Evolutionary conservation across 2,113 vertebrate species (phyloP), one percentile per base, ranked within the genome.

Genomic region (Sterrhoptilus dennistouni): DNA sequence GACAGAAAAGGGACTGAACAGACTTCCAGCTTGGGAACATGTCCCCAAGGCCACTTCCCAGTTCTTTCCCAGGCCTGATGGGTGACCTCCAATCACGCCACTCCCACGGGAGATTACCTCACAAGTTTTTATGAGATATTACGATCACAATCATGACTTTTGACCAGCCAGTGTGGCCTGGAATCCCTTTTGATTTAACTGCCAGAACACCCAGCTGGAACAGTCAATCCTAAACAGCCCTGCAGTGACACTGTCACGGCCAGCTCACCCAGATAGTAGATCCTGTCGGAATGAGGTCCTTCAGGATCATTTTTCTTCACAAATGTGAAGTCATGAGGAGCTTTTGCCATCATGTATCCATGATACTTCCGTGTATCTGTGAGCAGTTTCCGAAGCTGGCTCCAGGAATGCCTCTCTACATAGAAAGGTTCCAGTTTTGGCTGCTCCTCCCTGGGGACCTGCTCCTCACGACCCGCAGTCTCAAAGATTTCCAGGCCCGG

Each of bases 291-390:
- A 83, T 98, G 97, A 79, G 97, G 98, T 22, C 98, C 98, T 78
- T 98, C 98, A 0, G 97, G 98, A 74, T 98, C 98, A 40, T 97
- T 98, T 87, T 98, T 98, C 97, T 98, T 98, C 74, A 98, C 98
- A 82, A 98, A 98, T 0, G 97, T 98, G 93, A 98, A 98, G 82
- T 98, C 98, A 6, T 98, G 98, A 9, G 98, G 98, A 12, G 98
- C 98, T 95, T 98, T 98, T 59, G 98, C 98, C 98, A 98, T 98
- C 98, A 98, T 98, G 82, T 98, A 98, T 16, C 98, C 97, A 96
- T 98, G 98, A 25, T 98, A 98, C 80, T 98, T 98, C 91, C 98
- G 97, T 4, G 98, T 98, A 53, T 98, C 98, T 10, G 97, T 95
- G 50, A 98, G 98, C 54, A 98, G 96, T 90, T 98, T 98, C 94